phyloP scores from a whole-genome alignment of 2,113 vertebrate genomes.

The Neolamprologus hecqui region DNA sequence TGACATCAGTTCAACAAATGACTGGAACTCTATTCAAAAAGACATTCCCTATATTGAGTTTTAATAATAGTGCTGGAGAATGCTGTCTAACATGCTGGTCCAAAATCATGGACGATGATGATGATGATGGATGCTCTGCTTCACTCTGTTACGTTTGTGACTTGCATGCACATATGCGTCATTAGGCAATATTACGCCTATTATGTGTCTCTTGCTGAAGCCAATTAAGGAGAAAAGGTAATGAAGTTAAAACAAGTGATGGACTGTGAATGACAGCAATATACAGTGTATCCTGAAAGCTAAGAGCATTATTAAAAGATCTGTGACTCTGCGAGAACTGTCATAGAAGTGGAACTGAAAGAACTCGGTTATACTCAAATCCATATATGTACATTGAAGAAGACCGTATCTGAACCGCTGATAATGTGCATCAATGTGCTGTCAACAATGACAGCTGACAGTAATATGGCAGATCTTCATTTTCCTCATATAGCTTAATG shows the following conservation, averaged over 20 bases:
- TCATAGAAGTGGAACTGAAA: background rate
- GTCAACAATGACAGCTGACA: background rate
- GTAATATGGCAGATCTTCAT: background rate
- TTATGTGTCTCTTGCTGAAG: background rate
- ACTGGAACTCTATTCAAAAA: background rate
- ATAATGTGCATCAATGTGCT: background rate
- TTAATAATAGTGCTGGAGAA: background rate
- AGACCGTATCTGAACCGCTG: background rate
- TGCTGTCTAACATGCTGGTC: background rate
- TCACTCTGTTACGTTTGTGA: constrained; percentile 13
- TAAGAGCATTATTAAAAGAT: background rate
- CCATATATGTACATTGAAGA: background rate
- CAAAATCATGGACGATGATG: background rate
- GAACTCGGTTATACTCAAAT: background rate
- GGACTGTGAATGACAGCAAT: background rate
- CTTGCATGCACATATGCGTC: background rate
- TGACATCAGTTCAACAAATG: background rate
- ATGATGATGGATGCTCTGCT: constrained; percentile 1
- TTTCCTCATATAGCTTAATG: background rate
- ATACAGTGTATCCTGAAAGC: background rate
- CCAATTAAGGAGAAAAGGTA: background rate
- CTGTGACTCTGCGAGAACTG: background rate
- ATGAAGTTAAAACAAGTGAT: background rate
- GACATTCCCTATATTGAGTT: background rate
- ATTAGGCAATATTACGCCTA: constrained; percentile 2